Evolutionary conservation across 2,113 vertebrate genomes (phyloP), one percentile per base, ranked within the genome.

Genomic region (Nymphicus hollandicus): DNA sequence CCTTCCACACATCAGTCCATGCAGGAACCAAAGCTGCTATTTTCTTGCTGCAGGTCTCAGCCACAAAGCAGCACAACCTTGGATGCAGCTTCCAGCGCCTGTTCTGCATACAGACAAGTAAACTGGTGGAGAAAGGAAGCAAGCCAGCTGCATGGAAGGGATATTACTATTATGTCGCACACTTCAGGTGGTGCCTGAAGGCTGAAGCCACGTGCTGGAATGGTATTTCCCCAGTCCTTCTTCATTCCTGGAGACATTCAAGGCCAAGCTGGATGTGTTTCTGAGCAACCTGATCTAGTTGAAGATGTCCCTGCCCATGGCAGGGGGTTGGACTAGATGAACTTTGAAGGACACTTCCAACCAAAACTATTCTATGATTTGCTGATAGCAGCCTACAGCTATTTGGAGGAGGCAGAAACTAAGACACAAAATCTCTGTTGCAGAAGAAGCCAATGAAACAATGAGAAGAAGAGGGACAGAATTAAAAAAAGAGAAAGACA

Each of bases 81-180:
- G 35, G 31, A 23, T 7, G 31, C 16, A 33, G 65, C 47, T 74
- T 53, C 61, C 47, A 55, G 61, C 8, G 39, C 52, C n/a, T 6
- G 0, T 28, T 35, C 31, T 37, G 41, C 0, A 0, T n/a, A 33
- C n/a, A 47, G 22, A 11, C 22, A 20, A 29, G 60, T 28, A 25
- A 73, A 68, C 47, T n/a, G 43, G 17, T 27, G 43, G 74, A 50
- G 47, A n/a, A 55, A 66, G 46, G 18, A 33, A 35, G 43, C 13
- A 31, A 88, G 28, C 13, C 33, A 70, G 63, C 63, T 37, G 23
- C 24, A 22, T 3, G 11, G 33, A 65, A 56, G 28, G 55, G 43
- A 16, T 19, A 17, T 5, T 6, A 65, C 27, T 2, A 6, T 58
- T 22, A 27, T 1, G 4, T 44, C 61, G 39, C 47, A 19, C 1